A percentile compares a stretch with the other conserved stretches of the same genome.
phyloP scores from a whole-genome alignment of 2,113 vertebrate genomes.

The Rhea americana region DNA sequence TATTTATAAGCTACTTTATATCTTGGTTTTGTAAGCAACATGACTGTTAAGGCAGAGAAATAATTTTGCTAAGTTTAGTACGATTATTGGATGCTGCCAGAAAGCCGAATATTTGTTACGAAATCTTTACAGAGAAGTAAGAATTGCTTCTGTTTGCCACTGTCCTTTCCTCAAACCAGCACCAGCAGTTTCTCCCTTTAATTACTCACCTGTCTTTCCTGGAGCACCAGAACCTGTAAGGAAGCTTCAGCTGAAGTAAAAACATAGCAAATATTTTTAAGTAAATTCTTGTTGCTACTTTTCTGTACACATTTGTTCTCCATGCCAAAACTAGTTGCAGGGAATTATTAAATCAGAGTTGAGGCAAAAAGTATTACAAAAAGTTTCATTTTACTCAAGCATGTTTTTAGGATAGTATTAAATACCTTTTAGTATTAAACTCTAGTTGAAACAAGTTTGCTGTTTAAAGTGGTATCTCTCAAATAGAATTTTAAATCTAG shows the following conservation, averaged over 20 bases:
- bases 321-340: neutral
- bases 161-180: accelerated
- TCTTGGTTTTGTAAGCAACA: neutral
- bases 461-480: neutral
- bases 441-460: neutral
- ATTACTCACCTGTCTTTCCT: neutral
- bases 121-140: neutral
- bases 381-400: neutral
- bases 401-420: neutral
- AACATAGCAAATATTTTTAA: neutral
- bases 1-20: neutral
- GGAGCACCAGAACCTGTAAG: too few species aligned
- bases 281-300: neutral
- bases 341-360: neutral
- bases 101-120: neutral
- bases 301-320: neutral
- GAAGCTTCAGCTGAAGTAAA: neutral
- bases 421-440: neutral
- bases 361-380: neutral
- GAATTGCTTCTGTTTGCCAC: neutral
- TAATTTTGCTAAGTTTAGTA: accelerated
- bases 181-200: accelerated
- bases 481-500: neutral
- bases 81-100: neutral
- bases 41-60: neutral